Base-by-base conservation (phyloP, 2,797 vertebrate species). In the Sarcoramphus papa region DNA sequence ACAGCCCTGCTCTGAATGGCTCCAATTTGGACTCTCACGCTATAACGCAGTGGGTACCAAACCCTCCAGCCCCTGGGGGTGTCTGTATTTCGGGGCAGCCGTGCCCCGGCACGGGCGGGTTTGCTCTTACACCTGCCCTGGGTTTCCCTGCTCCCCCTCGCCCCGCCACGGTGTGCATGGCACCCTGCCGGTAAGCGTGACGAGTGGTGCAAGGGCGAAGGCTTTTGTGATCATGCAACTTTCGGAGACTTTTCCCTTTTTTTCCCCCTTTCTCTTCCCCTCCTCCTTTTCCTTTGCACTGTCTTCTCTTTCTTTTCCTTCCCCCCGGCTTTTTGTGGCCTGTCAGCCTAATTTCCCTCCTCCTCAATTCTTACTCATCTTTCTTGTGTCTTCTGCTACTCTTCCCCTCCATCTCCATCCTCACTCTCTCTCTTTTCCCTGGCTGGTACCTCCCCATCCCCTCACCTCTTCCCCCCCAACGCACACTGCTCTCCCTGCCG, bases 81-180 rank as follows among this genome's bases (percentile, higher is more conserved):
- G 41, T 48, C 18, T 22, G 14, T 33, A 4, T 64, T 16, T n/a
- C 0, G 1, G 56, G 28, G 25, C 54, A 50, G 47, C 33, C 0
- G 1, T 6, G 25, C 16, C 19, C 24, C 50, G 0, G 4, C 0
- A 3, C 0, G 1, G n/a, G 20, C 6, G 50, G 41, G n/a, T 30
- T 90, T 35, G 48, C 41, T 35, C 40, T n/a, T 14, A 17, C 28
- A n/a, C 28, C 56, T 41, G 37, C 15, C 37, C 31, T 8, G 28
- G 9, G 6, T 18, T 41, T 14, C 31, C 47, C 50, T 7, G 63
- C 28, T 59, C 23, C 6, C 12, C 37, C 24, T 24, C 2, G 6
- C 6, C 21, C 73, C 20, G 5, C 31, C 11, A 0, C 0, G 1
- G 1, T 8, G n/a, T 6, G 48, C 41, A 12, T 0, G 0, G 54